Base-by-base conservation (phyloP, 2,888 invertebrate species). In the Sphaerolaimus hirsutus region DNA sequence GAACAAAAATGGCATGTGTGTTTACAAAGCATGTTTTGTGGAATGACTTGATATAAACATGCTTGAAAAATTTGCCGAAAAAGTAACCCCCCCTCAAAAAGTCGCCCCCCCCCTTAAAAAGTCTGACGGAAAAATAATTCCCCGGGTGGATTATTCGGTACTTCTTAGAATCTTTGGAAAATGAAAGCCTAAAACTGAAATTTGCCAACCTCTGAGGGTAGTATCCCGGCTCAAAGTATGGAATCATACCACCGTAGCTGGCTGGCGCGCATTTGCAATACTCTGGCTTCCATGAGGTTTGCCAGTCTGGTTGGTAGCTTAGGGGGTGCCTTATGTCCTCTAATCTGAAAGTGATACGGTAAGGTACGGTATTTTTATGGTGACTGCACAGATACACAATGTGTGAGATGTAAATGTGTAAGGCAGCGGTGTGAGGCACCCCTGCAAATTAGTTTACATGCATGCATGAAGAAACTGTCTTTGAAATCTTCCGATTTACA, bases 201-300 rank as follows among this genome's bases (percentile, higher is more conserved):
- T n/a, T n/a, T n/a, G n/a, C n/a, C n/a, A n/a, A 58, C 43, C 46
- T 37, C 2, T 48, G 51, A n/a, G 57, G 55, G 43, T 58, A 58
- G 49, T 50, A 55, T 25, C 52, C 49, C 4, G 56, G 56, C 27
- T 57, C 56, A 47, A 49, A 59, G 49, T 58, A 59, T 10, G 27
- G 21, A 4, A 43, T 2, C 10, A 55, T 50, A 10, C 58, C 57
- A 47, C 40, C 40, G 29, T 19, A 43, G 25, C 24, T 41, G 19
- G 51, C 50, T 22, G 51, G 51, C 2, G 50, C 44, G 44, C 51
- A 51, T 17, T 52, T 44, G 43, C 52, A 52, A 24, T 47, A 45
- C 38, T 46, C 49, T 29, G n/a, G 21, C 22, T 52, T 48, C 52
- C 52, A 52, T 19, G 46, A 46, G 29, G 38, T 48, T 19, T 41